A percentile compares a stretch with the other conserved stretches of the same genome.
Evolutionary conservation across 2,113 vertebrate genomes (phyloP).

Genomic region (Taxidea taxus): DNA sequence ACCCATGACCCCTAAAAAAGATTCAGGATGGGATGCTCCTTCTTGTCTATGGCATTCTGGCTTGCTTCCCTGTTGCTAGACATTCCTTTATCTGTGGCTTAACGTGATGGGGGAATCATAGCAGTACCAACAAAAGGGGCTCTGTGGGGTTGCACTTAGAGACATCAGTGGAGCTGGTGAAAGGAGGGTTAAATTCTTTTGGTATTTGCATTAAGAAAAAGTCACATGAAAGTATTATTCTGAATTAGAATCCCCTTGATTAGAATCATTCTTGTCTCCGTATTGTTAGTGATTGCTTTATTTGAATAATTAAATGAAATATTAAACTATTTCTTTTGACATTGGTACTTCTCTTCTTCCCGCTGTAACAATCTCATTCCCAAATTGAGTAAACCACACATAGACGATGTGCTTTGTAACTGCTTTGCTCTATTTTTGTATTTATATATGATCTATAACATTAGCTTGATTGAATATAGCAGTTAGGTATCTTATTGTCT

Average conservation of each 20-base stretch:
- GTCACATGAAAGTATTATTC: background rate
- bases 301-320: slow-evolving; percentile 26
- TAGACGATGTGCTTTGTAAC: background rate
- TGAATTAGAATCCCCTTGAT: background rate
- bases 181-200: background rate
- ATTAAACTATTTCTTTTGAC: slow-evolving; percentile 6
- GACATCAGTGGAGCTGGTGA: background rate
- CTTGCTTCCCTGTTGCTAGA: background rate
- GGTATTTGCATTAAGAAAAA: slow-evolving; percentile 22
- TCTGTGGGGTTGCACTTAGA: background rate
- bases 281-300: background rate
- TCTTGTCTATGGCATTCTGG: background rate
- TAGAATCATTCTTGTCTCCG: background rate
- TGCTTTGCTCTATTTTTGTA: background rate
- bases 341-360: background rate
- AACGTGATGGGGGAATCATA: background rate
- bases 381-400: background rate
- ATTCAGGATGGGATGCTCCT: background rate
- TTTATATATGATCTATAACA: background rate
- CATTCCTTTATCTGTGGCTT: background rate
- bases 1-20: background rate
- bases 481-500: background rate
- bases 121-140: background rate
- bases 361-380: background rate
- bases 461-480: background rate